Evolutionary conservation across 1,140 invertebrate species (phyloP), one percentile per base, ranked within the genome.

Genomic region (Nephotettix cincticeps): DNA sequence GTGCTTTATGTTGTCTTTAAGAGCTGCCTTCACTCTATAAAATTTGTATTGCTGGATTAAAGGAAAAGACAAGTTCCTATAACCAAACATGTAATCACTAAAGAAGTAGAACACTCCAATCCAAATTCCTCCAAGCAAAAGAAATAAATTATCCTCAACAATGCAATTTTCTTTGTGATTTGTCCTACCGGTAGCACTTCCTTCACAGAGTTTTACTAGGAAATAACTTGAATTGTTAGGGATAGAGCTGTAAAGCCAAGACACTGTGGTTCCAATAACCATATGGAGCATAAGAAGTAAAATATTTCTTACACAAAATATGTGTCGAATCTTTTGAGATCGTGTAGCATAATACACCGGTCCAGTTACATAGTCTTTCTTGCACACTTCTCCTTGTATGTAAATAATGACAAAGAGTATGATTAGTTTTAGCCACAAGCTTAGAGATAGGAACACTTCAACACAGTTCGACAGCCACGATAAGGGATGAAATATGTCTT

Each of bases 91-190:
- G 56, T 85, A 83, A 43, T 84, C 84, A 73, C 84, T 86, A 0
- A 86, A 73, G 73, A 90, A 91, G 75, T 88, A 89, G 75, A 88
- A 90, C 66, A 89, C 80, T 54, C 90, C 90, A 69, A 86, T 88
- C 84, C 87, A 90, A 45, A 90, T 81, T 21, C 91, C 90, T 67
- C 86, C 85, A 71, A 88, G 80, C 13, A 90, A 80, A 19, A 92
- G 74, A 75, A 89, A 90, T 11, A 85, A 82, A 64, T 85, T 80
- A 70, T 84, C 82, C 71, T 87, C 85, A 40, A 82, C 81, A 2
- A 89, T 73, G 72, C 83, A 86, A 71, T 68, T 45, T 19, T 65
- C 19, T 71, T 14, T 54, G 14, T 27, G 21, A 0, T 19, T 19
- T 54, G 23, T 19, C 11, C n/a, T 14, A 23, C 75, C 43, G 78